Conservation (phyloP, 2,797 vertebrate genomes). For the Sarcoramphus papa region DNA sequence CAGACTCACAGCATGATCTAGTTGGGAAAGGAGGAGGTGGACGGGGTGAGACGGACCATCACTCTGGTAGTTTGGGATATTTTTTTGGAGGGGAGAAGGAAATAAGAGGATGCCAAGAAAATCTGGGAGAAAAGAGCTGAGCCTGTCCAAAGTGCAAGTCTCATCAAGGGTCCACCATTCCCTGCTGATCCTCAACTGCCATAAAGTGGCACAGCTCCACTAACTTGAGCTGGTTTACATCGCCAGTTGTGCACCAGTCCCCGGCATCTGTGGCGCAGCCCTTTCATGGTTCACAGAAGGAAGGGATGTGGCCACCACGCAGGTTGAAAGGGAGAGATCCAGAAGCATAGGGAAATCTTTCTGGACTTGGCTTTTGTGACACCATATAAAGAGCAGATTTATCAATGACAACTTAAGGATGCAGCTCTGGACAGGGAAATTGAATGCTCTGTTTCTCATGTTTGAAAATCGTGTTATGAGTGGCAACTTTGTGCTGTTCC, state of each 20-base stretch:
- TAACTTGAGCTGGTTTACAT: background rate
- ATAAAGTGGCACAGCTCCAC: background rate
- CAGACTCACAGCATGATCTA: background rate
- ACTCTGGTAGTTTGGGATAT: background rate
- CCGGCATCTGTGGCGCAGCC: background rate
- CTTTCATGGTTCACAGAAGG: background rate
- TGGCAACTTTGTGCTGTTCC: background rate
- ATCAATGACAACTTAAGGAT: conserved; percentile 44
- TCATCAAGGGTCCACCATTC: background rate
- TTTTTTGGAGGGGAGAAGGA: background rate
- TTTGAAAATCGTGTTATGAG: conserved; percentile 44
- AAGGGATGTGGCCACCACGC: background rate
- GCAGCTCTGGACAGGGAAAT: conserved; percentile 29
- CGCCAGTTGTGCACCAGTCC: background rate
- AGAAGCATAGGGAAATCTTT: background rate
- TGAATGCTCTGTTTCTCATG: conserved; percentile 28
- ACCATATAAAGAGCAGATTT: conserved; percentile 3
- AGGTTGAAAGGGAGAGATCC: background rate
- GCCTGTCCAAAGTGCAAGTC: background rate
- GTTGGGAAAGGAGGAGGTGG: background rate
- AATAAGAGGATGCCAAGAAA: background rate
- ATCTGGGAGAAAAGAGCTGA: background rate
- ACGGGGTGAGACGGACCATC: background rate
- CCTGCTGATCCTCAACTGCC: background rate
- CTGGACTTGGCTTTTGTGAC: conserved; percentile 3